phyloP scores from a whole-genome alignment of 1,140 invertebrate genomes.

The Protaetia brevitarsis region DNA sequence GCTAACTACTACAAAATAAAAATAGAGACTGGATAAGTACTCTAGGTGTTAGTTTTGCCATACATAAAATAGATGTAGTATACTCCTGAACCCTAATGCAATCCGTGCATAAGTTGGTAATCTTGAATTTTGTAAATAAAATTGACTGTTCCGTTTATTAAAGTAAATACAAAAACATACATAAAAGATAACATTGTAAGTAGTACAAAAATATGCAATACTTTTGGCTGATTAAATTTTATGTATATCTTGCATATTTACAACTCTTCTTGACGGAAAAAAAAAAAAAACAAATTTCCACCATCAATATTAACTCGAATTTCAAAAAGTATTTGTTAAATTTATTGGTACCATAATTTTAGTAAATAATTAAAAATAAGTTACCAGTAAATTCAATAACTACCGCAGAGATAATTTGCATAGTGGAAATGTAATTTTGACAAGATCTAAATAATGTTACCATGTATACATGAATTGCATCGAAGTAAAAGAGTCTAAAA shows the following conservation, averaged over 20 bases:
- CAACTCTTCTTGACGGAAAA: no score
- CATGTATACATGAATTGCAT: conserved; percentile 23
- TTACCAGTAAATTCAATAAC: neutral
- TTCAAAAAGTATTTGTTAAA: no score
- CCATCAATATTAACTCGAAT: no score
- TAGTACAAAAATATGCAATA: conserved; percentile 18
- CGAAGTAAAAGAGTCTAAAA: conserved; percentile 30
- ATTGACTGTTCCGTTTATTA: neutral
- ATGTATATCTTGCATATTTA: no score
- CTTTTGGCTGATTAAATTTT: no score
- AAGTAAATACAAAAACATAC: neutral
- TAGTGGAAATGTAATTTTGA: neutral
- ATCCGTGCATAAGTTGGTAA: conserved; percentile 3
- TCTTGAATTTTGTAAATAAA: neutral
- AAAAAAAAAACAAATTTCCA: no score
- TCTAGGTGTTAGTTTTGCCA: conserved; percentile 43
- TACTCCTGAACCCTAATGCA: conserved; percentile 23
- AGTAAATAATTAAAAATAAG: neutral
- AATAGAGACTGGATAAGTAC: conserved; percentile 45
- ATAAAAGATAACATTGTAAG: neutral
- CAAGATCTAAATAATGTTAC: neutral
- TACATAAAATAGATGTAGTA: conserved; percentile 37
- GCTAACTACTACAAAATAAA: conserved; percentile 41
- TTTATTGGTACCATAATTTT: no score
- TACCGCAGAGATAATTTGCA: neutral